Evolutionary conservation across 2,113 vertebrate genomes (phyloP).

Genomic region (Cardinalis cardinalis): DNA sequence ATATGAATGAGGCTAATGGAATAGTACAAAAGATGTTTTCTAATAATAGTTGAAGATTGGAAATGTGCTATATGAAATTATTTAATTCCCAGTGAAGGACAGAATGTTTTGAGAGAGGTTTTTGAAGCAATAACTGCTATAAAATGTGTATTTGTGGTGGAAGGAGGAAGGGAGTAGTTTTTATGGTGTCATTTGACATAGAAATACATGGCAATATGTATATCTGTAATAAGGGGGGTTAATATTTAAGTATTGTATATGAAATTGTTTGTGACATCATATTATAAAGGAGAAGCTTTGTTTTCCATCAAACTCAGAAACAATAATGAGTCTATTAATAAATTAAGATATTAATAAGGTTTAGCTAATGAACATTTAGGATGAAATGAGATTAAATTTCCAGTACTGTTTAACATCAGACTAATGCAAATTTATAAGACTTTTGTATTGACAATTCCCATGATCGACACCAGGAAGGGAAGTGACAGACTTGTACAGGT

Average conservation of each 20-base stretch:
- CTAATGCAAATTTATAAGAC: background rate
- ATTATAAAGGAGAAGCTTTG: background rate
- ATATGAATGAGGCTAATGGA: background rate
- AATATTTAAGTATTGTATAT: background rate
- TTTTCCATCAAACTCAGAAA: background rate
- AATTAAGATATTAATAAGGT: background rate
- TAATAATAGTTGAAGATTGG: background rate
- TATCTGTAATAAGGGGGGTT: background rate
- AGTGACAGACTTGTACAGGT: background rate
- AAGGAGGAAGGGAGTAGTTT: background rate
- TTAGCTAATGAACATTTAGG: background rate
- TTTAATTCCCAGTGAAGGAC: background rate
- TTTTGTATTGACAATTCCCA: background rate
- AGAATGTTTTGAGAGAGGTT: background rate
- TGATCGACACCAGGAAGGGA: background rate
- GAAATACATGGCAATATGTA: background rate
- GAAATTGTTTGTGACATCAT: background rate
- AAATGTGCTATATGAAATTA: background rate
- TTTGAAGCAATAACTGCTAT: background rate
- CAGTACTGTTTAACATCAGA: background rate
- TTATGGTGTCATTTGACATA: background rate
- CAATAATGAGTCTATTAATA: background rate
- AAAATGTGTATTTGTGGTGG: background rate
- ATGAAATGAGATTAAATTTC: background rate
- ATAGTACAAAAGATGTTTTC: background rate